These are phyloP conservation scores for Neogale vison DNA, from an alignment of 2,113 vertebrate genomes.

Conservation along the genomic window DNA sequence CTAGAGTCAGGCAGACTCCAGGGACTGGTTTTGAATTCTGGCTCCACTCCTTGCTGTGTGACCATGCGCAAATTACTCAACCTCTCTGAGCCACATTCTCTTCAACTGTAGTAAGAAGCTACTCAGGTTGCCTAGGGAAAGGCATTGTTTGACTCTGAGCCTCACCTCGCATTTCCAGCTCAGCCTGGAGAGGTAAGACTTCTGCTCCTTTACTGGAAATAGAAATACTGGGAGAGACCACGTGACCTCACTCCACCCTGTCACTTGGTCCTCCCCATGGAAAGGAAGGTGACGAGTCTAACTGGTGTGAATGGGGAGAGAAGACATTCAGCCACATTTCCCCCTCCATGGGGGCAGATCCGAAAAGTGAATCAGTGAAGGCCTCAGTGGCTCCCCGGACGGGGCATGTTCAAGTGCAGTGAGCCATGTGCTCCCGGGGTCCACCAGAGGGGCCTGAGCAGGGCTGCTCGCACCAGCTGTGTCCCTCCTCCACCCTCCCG, in stretches of 20 bases:
- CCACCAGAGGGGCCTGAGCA: fast-evolving
- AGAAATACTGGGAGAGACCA: background rate
- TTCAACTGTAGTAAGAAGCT: background rate
- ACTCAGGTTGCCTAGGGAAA: background rate
- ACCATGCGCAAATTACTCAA: background rate
- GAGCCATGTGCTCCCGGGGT: background rate
- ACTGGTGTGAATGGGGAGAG: too few species aligned
- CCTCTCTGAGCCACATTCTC: background rate
- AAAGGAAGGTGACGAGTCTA: background rate
- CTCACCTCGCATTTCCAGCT: background rate
- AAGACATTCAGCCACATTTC: background rate
- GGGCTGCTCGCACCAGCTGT: fast-evolving
- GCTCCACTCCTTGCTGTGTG: background rate
- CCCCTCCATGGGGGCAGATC: background rate
- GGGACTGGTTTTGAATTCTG: background rate
- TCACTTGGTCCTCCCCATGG: background rate
- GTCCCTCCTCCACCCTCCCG: background rate
- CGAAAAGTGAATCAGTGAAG: background rate
- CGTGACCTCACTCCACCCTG: background rate
- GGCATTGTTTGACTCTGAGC: background rate
- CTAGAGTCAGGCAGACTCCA: background rate
- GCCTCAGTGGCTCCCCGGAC: background rate
- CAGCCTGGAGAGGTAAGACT: background rate
- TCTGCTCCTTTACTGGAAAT: background rate
- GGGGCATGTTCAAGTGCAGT: fast-evolving